Conservation (phyloP, 2,888 invertebrate genomes). For the Odontothrips loti region DNA sequence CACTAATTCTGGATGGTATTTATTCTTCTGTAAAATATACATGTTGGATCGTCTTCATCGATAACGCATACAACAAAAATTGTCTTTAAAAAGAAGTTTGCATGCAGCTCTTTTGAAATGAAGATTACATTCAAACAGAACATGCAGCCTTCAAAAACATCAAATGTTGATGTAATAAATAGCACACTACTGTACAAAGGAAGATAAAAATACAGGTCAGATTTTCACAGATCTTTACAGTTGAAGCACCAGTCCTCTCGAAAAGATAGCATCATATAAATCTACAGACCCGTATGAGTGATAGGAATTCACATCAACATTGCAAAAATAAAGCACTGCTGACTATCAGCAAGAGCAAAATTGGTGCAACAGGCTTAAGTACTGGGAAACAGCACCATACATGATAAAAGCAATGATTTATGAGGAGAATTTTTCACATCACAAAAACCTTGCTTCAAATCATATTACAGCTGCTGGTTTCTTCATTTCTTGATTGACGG, state of each 20-base stretch:
- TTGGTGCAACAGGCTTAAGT: neutral
- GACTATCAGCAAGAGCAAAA: neutral
- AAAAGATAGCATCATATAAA: neutral
- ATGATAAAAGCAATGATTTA: neutral
- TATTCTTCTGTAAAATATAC: constrained; percentile 10
- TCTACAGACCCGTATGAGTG: neutral
- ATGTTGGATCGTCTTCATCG: neutral
- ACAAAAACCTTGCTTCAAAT: neutral
- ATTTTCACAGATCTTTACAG: neutral
- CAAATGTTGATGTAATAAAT: neutral
- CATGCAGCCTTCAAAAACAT: neutral
- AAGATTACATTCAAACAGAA: neutral
- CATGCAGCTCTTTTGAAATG: neutral
- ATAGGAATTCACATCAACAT: neutral
- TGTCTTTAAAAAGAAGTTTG: neutral
- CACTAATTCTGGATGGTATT: neutral
- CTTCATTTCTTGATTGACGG: too few relatives aligned
- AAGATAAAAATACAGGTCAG: neutral
- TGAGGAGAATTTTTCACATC: neutral
- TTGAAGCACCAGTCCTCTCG: neutral
- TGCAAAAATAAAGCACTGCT: too few relatives aligned
- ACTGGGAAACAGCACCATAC: neutral
- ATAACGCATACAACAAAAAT: neutral
- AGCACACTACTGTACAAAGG: neutral
- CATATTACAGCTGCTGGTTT: neutral